These are phyloP conservation scores for Sylvilagus bachmani DNA, from an alignment of 2,113 vertebrate genomes.

Conservation along the genomic window DNA sequence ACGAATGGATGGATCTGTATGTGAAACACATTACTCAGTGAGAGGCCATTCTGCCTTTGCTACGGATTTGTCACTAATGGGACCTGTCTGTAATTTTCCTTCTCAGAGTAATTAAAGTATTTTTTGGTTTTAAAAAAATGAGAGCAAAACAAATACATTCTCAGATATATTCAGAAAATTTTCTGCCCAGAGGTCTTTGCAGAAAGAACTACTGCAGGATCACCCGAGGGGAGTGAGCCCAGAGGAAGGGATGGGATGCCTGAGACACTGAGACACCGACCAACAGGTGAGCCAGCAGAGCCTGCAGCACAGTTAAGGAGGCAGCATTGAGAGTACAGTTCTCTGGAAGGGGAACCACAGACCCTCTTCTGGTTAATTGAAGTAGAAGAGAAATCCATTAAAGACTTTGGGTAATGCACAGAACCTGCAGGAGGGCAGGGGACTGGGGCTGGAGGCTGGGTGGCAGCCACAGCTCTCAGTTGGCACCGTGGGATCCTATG, in stretches of 20 bases:
- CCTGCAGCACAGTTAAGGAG: background rate
- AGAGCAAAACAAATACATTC: background rate
- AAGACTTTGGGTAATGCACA: background rate
- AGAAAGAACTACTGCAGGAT: background rate
- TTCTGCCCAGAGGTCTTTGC: background rate
- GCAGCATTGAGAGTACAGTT: background rate
- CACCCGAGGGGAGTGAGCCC: background rate
- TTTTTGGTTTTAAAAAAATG: background rate
- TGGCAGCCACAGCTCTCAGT: background rate
- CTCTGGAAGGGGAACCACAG: background rate
- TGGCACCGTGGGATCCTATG: background rate
- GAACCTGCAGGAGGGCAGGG: background rate
- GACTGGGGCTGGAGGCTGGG: no score
- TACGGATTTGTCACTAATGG: background rate
- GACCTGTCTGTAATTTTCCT: constrained; percentile 3
- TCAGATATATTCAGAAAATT: background rate
- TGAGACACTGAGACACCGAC: background rate
- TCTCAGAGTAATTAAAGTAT: constrained; percentile 18
- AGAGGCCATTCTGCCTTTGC: background rate
- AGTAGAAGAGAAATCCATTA: background rate
- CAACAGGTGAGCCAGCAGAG: background rate
- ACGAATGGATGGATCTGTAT: background rate
- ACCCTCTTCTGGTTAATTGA: background rate
- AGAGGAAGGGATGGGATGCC: background rate
- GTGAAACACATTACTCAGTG: constrained; percentile 15